Conservation (phyloP, 1,140 invertebrate genomes). For the Trichonephila clavata region DNA sequence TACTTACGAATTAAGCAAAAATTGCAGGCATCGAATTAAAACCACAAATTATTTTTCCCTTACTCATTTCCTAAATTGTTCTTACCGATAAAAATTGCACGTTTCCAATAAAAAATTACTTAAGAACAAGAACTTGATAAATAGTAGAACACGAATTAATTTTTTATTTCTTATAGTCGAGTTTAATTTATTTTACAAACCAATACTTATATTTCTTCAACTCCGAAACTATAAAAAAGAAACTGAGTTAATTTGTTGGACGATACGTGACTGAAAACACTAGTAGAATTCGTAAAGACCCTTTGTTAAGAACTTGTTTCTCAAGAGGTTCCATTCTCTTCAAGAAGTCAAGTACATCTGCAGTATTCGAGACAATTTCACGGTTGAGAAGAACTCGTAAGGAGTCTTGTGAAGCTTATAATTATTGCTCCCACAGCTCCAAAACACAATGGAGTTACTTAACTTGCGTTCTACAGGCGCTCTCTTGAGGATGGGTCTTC, state of each 20-base stretch:
- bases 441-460: slow-evolving; percentile 23
- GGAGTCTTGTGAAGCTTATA: slow-evolving; percentile 30
- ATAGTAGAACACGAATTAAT: neutral
- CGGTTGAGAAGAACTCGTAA: slow-evolving; percentile 1
- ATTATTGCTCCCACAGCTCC: slow-evolving; percentile 30
- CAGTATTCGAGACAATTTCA: slow-evolving; percentile 28
- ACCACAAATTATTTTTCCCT: no score
- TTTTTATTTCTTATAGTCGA: neutral
- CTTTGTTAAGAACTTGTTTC: slow-evolving; percentile 35
- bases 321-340: slow-evolving; percentile 19
- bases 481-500: neutral
- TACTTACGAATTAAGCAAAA: no score
- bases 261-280: slow-evolving; percentile 25
- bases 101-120: neutral
- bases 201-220: neutral
- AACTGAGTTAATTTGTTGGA: slow-evolving; percentile 1
- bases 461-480: slow-evolving; percentile 2
- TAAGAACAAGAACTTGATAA: slow-evolving; percentile 1
- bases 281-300: slow-evolving; percentile 1
- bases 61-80: no score
- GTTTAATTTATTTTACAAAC: neutral
- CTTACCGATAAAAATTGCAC: neutral
- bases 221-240: neutral
- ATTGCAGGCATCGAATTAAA: no score
- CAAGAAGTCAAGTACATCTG: slow-evolving; percentile 27